phyloP scores from a whole-genome alignment of 2,797 vertebrate species.

The Rhynchotus rufescens region DNA sequence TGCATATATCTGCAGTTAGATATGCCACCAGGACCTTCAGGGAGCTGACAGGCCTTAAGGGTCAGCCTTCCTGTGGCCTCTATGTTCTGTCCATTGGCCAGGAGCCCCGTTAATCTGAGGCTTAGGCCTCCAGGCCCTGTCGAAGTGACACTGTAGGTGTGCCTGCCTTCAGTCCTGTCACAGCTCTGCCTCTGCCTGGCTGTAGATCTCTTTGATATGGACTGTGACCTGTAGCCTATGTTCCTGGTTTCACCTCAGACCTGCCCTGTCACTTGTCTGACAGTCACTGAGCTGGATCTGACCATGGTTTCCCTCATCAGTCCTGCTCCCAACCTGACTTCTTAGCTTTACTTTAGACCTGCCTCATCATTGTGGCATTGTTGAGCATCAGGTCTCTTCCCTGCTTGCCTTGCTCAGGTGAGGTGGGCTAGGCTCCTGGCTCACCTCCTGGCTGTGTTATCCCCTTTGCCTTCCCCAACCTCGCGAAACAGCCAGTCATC shows the following conservation, averaged over 20 bases:
- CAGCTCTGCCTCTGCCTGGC: neutral
- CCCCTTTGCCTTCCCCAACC: neutral
- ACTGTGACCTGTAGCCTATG: neutral
- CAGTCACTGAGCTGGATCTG: neutral
- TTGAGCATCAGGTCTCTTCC: neutral
- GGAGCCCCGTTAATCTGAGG: neutral
- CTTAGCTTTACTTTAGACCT: neutral
- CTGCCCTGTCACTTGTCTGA: neutral
- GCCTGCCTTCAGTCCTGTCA: neutral
- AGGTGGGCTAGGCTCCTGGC: neutral
- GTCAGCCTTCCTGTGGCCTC: neutral
- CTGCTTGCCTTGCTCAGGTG: neutral
- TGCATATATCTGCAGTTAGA: neutral
- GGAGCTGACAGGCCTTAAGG: neutral
- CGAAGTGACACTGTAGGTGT: neutral
- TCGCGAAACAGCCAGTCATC: neutral
- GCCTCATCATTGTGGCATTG: neutral
- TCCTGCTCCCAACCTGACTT: neutral
- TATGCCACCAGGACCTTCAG: neutral
- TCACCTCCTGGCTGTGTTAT: neutral
- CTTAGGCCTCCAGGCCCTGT: neutral
- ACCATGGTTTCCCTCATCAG: neutral
- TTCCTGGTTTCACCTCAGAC: neutral
- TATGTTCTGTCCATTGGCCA: neutral
- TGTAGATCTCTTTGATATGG: neutral